Evolutionary conservation across 2,888 invertebrate genomes (phyloP).

Genomic region (Philereme vetulata): DNA sequence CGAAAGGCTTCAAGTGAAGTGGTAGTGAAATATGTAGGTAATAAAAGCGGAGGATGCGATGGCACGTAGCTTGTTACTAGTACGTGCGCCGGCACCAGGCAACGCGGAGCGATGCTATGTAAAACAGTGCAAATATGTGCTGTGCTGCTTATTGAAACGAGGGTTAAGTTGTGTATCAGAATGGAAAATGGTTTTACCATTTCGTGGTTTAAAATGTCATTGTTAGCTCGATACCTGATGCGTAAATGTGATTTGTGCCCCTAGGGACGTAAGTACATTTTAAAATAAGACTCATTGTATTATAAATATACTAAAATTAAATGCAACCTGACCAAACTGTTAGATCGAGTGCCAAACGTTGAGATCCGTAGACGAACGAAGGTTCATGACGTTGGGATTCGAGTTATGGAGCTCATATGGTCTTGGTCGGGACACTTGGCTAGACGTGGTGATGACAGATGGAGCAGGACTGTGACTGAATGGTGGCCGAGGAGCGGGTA

Average conservation of each 20-base stretch:
- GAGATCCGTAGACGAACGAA: too few species aligned
- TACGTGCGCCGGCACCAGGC: conserved; percentile 44
- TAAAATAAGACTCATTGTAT: not conserved
- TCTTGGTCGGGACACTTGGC: too few species aligned
- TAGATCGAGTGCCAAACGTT: too few species aligned
- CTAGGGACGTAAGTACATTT: not conserved
- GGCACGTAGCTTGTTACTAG: conserved; percentile 74
- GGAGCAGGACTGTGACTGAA: too few species aligned
- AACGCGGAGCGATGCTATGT: conserved; percentile 35
- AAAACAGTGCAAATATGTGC: conserved; percentile 19
- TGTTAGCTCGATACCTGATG: not conserved
- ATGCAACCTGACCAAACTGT: too few species aligned
- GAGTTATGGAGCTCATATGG: too few species aligned
- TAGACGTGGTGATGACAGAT: too few species aligned
- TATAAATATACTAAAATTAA: too few species aligned
- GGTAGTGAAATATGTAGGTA: conserved; percentile 63
- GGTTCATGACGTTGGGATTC: too few species aligned
- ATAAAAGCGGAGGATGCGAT: conserved; percentile 66
- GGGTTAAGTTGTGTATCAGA: not conserved
- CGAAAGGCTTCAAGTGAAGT: conserved; percentile 34
- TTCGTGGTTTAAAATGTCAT: not conserved
- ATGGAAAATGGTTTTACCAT: not conserved
- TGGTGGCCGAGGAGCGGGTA: too few species aligned
- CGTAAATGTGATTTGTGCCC: too few species aligned
- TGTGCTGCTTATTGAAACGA: not conserved